A percentile compares a stretch with the other conserved stretches of the same genome.
Evolutionary conservation across 2,797 vertebrate genomes (phyloP).

Genomic region (Danio albolineatus): DNA sequence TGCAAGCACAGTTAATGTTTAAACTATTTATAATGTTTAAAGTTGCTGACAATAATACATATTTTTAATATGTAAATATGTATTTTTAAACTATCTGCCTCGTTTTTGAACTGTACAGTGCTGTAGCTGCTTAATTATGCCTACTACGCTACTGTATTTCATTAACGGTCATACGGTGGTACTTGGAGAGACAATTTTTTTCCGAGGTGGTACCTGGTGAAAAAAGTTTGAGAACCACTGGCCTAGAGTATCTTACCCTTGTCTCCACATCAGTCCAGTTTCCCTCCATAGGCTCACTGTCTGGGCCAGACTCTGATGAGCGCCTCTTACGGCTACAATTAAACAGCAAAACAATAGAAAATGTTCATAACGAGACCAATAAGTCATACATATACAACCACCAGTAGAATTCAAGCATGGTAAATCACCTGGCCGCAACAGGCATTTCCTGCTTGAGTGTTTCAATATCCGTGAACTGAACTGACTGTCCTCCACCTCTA

Average conservation of each 20-base stretch:
- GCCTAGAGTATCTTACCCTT: slow-evolving; percentile 79
- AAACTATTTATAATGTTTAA: too few species aligned
- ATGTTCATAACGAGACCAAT: background rate
- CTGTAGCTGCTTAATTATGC: too few species aligned
- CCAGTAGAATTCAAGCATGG: background rate
- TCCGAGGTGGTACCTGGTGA: too few species aligned
- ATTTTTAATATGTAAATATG: too few species aligned
- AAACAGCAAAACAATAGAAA: slow-evolving; percentile 30
- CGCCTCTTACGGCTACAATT: slow-evolving; percentile 75
- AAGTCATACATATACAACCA: background rate
- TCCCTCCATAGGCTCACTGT: slow-evolving; percentile 73
- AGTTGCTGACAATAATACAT: too few species aligned
- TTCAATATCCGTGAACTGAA: slow-evolving; percentile 96
- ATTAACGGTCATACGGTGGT: too few species aligned
- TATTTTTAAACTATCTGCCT: too few species aligned
- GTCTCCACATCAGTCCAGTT: slow-evolving; percentile 93
- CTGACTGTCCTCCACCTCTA: slow-evolving; percentile 90
- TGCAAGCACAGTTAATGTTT: too few species aligned
- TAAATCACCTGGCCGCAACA: slow-evolving; percentile 70
- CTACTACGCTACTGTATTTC: too few species aligned
- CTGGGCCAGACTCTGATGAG: slow-evolving; percentile 74
- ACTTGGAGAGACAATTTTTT: too few species aligned
- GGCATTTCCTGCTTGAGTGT: slow-evolving; percentile 90
- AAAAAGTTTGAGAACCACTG: too few species aligned
- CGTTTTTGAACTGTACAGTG: too few species aligned